A percentile compares a stretch with the other conserved stretches of the same genome.
phyloP scores from a whole-genome alignment of 2,888 invertebrate species.

The Pseudococcus viburni region DNA sequence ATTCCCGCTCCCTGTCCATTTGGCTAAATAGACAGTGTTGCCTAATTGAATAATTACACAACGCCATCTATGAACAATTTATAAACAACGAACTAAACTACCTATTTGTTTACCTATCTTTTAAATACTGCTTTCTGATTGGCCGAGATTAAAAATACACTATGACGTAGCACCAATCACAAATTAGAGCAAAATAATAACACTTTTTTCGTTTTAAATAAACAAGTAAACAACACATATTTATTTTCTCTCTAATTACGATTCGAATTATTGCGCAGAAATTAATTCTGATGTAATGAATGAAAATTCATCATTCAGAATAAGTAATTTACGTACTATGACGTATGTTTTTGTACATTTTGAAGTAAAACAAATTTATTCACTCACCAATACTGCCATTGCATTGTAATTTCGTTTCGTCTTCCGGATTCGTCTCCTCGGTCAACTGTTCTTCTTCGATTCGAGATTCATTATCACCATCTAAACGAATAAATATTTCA shows the following conservation, averaged over 20 bases:
- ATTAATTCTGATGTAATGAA: not conserved
- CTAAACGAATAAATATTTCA: not conserved
- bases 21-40: slow-evolving; percentile 47
- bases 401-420: slow-evolving; percentile 20
- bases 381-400: slow-evolving; percentile 52
- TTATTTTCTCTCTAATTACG: not conserved
- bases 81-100: not conserved
- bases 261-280: not conserved
- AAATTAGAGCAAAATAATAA: not conserved
- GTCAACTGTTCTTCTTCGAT: not conserved
- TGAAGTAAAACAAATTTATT: not conserved
- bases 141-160: not conserved
- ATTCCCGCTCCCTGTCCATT: slow-evolving; percentile 62
- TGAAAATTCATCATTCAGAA: slow-evolving; percentile 18
- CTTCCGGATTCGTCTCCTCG: not conserved
- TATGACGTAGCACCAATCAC: not conserved
- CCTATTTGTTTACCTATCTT: not conserved
- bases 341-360: not conserved
- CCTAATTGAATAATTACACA: slow-evolving; percentile 44
- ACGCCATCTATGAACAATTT: slow-evolving; percentile 28
- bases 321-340: not conserved
- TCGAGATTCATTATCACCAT: not conserved
- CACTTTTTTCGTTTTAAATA: not conserved
- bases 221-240: not conserved
- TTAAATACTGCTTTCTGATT: not conserved